Base-by-base conservation (phyloP, 2,797 vertebrate genomes). In the Centropyge bicolor region DNA sequence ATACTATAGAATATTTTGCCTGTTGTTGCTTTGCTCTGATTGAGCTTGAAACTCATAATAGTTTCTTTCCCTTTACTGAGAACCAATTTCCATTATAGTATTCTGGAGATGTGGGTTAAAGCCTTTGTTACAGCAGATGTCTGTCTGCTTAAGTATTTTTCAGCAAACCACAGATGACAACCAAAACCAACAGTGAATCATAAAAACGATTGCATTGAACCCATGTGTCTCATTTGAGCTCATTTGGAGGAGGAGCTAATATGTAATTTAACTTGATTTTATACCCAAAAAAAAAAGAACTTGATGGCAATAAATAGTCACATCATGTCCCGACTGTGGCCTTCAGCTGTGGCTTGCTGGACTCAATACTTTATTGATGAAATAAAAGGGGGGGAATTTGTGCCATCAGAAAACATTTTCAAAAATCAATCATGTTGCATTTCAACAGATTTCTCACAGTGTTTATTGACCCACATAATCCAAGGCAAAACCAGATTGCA, bases 321-420 rank as follows among this genome's bases (percentile, higher is more conserved):
- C 10, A 8, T 43, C 52, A 16, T 3, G n/a, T 4, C 49, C 70
- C 70, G 81, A 22, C 59, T 7, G 2, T n/a, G 70, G 31, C 62
- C 9, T 45, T 72, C 36, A 49, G 60, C 64, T 14, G 6, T 20
- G 66, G 65, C 63, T 77, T 60, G 16, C 49, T 65, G 27, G 22
- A 31, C 10, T 48, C 5, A 74, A 71, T 27, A 22, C 35, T 51
- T 40, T 16, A 76, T 70, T 62, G 40, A 80, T 82, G 49, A 13
- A 1, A 71, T 56, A 72, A 72, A n/a, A 8, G 10, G n/a, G 19
- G 31, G 17, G 0, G 7, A 43, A 43, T 55, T 38, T 56, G 22
- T 60, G 13, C 43, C 57, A 66, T 59, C 31, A 36, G 61, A 71
- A 73, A 85, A 70, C n/a, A 38, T 67, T 64, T 76, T 27, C 3